Evolutionary conservation across 2,797 vertebrate genomes (phyloP).

Genomic region (Vespertilio murinus): DNA sequence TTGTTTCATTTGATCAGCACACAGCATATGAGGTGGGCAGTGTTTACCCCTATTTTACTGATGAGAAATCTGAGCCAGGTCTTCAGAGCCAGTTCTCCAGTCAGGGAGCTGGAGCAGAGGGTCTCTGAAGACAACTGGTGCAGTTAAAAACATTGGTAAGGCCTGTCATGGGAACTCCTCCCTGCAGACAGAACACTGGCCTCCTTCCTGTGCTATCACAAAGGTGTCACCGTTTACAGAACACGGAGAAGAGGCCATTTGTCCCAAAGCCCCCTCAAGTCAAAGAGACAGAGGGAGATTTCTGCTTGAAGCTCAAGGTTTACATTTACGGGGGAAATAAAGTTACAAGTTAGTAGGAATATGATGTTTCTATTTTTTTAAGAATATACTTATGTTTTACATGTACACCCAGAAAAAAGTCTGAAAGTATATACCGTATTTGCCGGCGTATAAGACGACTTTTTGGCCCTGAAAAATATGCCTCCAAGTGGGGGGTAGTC

Average conservation of each 20-base stretch:
- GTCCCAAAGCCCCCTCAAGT: not conserved
- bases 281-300: not conserved
- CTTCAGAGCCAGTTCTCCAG: not conserved
- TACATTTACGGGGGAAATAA: not conserved
- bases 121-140: not conserved
- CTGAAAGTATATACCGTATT: not conserved
- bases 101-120: not conserved
- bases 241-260: slow-evolving; percentile 13
- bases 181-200: not conserved
- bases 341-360: not conserved
- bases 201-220: not conserved
- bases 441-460: too few relatives aligned
- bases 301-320: slow-evolving; percentile 13
- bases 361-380: not conserved
- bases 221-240: not conserved
- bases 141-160: not conserved
- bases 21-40: not conserved
- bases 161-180: slow-evolving; percentile 17
- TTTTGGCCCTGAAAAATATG: too few relatives aligned
- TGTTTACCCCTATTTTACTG: not conserved
- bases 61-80: not conserved
- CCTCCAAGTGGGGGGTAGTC: too few relatives aligned
- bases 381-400: not conserved
- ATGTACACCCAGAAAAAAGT: not conserved
- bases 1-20: not conserved